Base-by-base conservation (phyloP, 2,888 invertebrate species). In the Myathropa florea region DNA sequence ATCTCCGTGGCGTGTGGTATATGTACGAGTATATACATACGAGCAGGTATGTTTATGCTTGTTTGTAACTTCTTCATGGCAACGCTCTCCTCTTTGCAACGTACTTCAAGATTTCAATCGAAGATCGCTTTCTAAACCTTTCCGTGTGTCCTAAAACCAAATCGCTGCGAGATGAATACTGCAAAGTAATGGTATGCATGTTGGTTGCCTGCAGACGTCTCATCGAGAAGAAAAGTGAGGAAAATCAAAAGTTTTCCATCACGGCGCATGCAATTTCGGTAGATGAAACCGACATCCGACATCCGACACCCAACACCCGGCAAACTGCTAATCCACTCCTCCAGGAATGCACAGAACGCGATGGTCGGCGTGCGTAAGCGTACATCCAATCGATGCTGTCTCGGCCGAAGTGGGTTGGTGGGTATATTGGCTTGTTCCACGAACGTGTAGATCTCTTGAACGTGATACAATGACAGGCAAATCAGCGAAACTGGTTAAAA, bases 81-180 rank as follows among this genome's bases (percentile, higher is more conserved):
- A 46, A 21, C 21, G 46, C 36, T 77, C 53, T 23, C 18, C 53
- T 60, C 68, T 55, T 12, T 55, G 14, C 23, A 36, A 7, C 10
- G 46, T 33, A 23, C 24, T 30, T 53, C 23, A 53, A 59, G 59
- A 79, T 79, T 72, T 59, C 36, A 64, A 71, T 79, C 79, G 59
- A 39, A 79, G 30, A 65, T 71, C 71, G 55, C 80, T 80, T 80
- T 80, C 80, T 80, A 79, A 71, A 71, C 79, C 73, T 80, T 80
- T 80, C 67, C 73, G 72, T 26, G 59, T 80, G 72, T 73, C 79
- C 79, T 55, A 72, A 80, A 80, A 73, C 21, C 33, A 79, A 72
- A 65, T 60, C 53, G 46, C 18, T 7, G 46, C 7, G 4, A 59
- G 55, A 30, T 14, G 28, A 28, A 23, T 4, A 36, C 12, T 12